These are phyloP conservation scores for Centropus unirufus DNA, from an alignment of 2,113 vertebrate genomes.

Conservation along the genomic window DNA sequence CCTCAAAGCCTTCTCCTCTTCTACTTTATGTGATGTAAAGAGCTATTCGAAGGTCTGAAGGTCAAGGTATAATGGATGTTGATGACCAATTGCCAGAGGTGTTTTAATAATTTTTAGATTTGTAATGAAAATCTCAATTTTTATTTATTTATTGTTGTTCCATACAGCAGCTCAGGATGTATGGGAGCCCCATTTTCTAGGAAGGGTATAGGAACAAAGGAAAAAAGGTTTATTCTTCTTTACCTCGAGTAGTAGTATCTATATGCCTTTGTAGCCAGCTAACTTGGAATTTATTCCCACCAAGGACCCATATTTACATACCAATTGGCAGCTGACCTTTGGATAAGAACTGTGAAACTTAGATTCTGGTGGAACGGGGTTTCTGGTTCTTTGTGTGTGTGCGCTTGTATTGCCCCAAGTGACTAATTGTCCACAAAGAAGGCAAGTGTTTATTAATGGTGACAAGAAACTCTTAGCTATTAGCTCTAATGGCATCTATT, in stretches of 20 bases:
- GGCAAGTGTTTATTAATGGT: not conserved
- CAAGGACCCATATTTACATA: constrained; percentile 34
- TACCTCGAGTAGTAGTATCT: constrained; percentile 2
- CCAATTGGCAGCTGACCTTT: constrained; percentile 58
- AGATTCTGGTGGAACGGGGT: not conserved
- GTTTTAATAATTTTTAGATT: not conserved
- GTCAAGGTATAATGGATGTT: not conserved
- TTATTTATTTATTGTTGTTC: not conserved
- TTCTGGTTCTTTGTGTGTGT: constrained; percentile 27
- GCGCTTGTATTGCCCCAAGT: not conserved
- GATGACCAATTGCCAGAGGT: not conserved
- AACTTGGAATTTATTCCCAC: constrained; percentile 58
- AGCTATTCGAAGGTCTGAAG: not conserved
- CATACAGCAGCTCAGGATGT: not conserved
- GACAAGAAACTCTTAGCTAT: not conserved
- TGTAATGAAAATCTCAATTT: not conserved
- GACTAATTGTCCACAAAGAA: not conserved
- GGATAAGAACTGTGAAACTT: constrained; percentile 51
- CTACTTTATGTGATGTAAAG: not conserved
- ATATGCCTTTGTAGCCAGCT: constrained; percentile 23
- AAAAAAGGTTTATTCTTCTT: constrained; percentile 15
- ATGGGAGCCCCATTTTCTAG: not conserved
- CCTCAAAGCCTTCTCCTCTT: not conserved
- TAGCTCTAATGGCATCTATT: not conserved
- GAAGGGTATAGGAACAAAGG: constrained; percentile 5